phyloP scores from a whole-genome alignment of 1,140 invertebrate species.

The Pseudachorutes palmiensis region DNA sequence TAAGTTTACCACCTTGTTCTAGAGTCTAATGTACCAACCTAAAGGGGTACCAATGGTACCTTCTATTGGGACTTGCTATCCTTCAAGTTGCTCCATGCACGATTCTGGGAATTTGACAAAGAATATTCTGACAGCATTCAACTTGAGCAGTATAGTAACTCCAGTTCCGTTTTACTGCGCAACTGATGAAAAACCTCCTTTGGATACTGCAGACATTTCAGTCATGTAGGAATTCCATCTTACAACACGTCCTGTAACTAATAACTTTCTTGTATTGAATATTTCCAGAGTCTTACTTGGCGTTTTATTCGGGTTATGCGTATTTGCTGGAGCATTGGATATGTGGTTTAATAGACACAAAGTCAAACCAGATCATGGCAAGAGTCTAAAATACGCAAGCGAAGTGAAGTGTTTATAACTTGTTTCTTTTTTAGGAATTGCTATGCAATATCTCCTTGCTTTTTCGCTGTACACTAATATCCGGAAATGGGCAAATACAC shows the following conservation, averaged over 20 bases:
- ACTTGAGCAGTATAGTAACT: neutral
- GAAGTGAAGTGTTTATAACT: neutral
- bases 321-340: constrained; percentile 14
- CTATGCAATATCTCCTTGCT: constrained; percentile 24
- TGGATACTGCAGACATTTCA: constrained; percentile 22
- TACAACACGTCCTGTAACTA: neutral
- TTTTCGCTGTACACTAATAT: constrained; percentile 49
- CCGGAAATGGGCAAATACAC: constrained; percentile 42
- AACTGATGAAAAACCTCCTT: constrained; percentile 15
- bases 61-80: constrained; percentile 7
- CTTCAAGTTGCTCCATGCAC: neutral
- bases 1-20: neutral
- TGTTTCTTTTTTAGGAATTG: constrained; percentile 12
- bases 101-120: neutral
- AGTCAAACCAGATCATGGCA: neutral
- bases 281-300: constrained; percentile 6
- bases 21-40: neutral
- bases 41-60: constrained; percentile 3
- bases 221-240: constrained; percentile 19
- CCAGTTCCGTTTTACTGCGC: neutral
- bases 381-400: neutral
- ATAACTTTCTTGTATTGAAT: constrained; percentile 2
- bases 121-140: neutral
- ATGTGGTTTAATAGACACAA: constrained; percentile 6
- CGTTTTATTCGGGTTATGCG: neutral